Conservation (phyloP, 92 coral and sea anemone genomes). For the Chrysogorgia sp. region DNA sequence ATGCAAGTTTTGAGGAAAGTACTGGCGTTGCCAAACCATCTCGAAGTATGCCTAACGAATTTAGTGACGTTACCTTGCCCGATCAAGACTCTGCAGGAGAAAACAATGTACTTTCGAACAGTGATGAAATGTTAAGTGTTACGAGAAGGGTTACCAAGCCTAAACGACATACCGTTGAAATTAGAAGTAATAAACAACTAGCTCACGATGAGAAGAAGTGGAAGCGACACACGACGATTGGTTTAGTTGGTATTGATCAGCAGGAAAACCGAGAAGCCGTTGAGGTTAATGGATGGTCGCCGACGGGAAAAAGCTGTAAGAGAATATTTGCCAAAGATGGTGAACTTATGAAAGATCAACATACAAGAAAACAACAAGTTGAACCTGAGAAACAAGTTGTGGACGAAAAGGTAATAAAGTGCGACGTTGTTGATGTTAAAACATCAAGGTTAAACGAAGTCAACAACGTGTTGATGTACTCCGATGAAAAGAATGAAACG, state of each 20-base stretch:
- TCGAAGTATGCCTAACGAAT: no score
- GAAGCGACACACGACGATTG: slow-evolving; percentile 93
- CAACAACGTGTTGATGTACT: neutral
- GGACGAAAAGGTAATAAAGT: slow-evolving; percentile 7
- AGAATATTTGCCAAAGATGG: slow-evolving; percentile 6
- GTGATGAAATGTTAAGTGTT: slow-evolving; percentile 22
- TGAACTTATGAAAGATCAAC: slow-evolving; percentile 21
- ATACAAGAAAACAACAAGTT: slow-evolving; percentile 32
- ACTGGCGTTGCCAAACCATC: neutral
- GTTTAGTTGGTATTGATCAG: slow-evolving; percentile 70
- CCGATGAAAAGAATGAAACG: slow-evolving; percentile 3
- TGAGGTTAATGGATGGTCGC: slow-evolving; percentile 6
- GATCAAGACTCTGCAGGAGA: slow-evolving; percentile 11
- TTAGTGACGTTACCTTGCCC: neutral
- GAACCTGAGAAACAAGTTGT: slow-evolving; percentile 39
- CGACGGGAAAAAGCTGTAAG: slow-evolving; percentile 12
- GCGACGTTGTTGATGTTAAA: slow-evolving; percentile 10
- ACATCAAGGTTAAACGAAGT: neutral
- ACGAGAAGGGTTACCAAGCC: slow-evolving; percentile 29
- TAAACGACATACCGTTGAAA: slow-evolving; percentile 80
- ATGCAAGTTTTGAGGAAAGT: slow-evolving; percentile 20
- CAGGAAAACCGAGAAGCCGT: slow-evolving; percentile 1
- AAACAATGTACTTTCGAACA: slow-evolving; percentile 31
- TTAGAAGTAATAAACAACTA: slow-evolving; percentile 48
- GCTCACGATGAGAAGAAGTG: slow-evolving; percentile 59